These are phyloP conservation scores for Neotoxoptera formosana DNA, from an alignment of 1,140 invertebrate genomes.

Conservation along the genomic window DNA sequence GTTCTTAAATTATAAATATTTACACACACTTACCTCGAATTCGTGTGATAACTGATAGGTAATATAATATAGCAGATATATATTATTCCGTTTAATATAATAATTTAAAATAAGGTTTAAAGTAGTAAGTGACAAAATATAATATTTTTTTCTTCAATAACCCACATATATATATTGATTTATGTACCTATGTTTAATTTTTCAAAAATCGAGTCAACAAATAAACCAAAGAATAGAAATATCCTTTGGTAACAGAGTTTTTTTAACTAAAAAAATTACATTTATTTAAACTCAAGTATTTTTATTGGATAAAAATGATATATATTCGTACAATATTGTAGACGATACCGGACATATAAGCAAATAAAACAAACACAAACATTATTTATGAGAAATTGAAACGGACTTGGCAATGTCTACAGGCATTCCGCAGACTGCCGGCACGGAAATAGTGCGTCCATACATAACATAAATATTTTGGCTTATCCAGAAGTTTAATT, in stretches of 20 bases:
- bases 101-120: no score
- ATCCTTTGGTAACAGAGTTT: no score
- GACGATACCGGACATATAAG: neutral
- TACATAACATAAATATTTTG: slow-evolving; percentile 49
- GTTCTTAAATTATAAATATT: no score
- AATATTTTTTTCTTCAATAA: no score
- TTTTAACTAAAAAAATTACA: neutral
- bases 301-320: neutral
- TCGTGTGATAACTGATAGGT: no score
- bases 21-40: no score
- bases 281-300: neutral
- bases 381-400: slow-evolving; percentile 40
- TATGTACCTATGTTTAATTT: no score
- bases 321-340: neutral
- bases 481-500: slow-evolving; percentile 40
- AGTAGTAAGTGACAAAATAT: no score
- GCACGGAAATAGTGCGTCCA: slow-evolving; percentile 39
- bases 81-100: no score
- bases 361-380: slow-evolving; percentile 26
- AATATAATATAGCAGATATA: no score
- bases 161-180: no score
- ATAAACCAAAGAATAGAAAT: neutral
- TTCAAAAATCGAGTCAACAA: neutral
- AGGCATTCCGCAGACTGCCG: slow-evolving; percentile 33
- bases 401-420: slow-evolving; percentile 22